Evolutionary conservation across 2,113 vertebrate genomes (phyloP).

Genomic region (Macaca mulatta): DNA sequence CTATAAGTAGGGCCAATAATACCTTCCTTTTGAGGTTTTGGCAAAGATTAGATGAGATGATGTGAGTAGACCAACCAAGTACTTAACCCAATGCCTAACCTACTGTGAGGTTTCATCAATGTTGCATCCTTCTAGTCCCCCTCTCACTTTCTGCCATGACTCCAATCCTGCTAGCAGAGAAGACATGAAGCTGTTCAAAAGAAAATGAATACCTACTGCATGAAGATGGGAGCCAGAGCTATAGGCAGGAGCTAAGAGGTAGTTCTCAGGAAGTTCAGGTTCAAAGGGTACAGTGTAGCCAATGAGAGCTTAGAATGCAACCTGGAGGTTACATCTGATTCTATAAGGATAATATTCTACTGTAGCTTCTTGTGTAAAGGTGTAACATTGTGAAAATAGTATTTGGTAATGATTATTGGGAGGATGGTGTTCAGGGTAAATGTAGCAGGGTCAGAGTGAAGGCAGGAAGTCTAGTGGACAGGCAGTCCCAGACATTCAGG

Average conservation of each 20-base stretch:
- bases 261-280: background rate
- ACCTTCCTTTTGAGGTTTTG: background rate
- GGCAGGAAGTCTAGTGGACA: background rate
- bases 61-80: background rate
- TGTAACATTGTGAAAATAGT: background rate
- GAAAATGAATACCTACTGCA: background rate
- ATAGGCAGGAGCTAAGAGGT: background rate
- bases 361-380: background rate
- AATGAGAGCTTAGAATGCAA: background rate
- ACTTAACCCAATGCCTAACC: background rate
- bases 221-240: background rate
- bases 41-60: constrained; percentile 14
- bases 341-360: background rate
- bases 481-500: background rate
- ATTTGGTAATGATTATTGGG: background rate
- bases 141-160: background rate
- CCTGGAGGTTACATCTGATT: background rate
- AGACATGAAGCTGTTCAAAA: background rate
- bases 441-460: background rate
- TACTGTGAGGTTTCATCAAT: background rate
- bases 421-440: background rate
- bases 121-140: background rate
- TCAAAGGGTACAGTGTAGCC: background rate
- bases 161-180: background rate
- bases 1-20: background rate